Conservation (phyloP, 2,113 vertebrate species). For the Chaetorhynchus papuensis region DNA sequence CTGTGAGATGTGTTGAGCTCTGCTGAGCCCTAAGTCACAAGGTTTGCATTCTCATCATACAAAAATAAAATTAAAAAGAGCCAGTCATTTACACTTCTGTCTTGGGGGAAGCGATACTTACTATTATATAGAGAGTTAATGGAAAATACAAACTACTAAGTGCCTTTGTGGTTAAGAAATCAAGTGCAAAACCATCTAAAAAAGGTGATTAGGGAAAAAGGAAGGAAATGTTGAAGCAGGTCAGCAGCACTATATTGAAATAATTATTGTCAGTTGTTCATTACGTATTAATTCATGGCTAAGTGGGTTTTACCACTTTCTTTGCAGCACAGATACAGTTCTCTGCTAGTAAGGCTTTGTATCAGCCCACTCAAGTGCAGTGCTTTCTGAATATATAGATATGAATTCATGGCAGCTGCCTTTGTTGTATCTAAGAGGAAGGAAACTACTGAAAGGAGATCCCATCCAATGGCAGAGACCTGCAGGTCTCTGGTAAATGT, state of each 20-base stretch:
- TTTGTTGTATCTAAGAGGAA: background rate
- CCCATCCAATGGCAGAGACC: background rate
- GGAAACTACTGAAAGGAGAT: background rate
- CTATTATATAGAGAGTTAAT: slow-evolving; percentile 27
- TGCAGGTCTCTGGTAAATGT: no score
- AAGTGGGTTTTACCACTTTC: slow-evolving; percentile 37
- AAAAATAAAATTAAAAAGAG: background rate
- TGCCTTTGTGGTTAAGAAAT: slow-evolving; percentile 12
- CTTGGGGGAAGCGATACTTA: background rate
- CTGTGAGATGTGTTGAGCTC: slow-evolving; percentile 27
- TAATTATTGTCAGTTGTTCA: slow-evolving; percentile 24
- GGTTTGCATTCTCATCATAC: slow-evolving; percentile 1
- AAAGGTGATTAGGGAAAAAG: background rate
- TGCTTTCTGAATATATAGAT: background rate
- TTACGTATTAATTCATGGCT: slow-evolving; percentile 30
- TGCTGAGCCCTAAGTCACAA: slow-evolving; percentile 34
- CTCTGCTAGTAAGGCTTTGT: background rate
- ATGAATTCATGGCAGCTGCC: background rate
- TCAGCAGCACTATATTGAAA: slow-evolving; percentile 9
- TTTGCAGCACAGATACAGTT: background rate
- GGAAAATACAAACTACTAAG: slow-evolving; percentile 1
- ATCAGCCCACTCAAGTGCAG: background rate
- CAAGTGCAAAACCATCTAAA: slow-evolving; percentile 11
- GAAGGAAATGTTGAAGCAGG: slow-evolving; percentile 28
- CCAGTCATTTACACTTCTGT: slow-evolving; percentile 15